phyloP scores from a whole-genome alignment of 2,113 vertebrate species.

The Chascanopsetta lugubris region DNA sequence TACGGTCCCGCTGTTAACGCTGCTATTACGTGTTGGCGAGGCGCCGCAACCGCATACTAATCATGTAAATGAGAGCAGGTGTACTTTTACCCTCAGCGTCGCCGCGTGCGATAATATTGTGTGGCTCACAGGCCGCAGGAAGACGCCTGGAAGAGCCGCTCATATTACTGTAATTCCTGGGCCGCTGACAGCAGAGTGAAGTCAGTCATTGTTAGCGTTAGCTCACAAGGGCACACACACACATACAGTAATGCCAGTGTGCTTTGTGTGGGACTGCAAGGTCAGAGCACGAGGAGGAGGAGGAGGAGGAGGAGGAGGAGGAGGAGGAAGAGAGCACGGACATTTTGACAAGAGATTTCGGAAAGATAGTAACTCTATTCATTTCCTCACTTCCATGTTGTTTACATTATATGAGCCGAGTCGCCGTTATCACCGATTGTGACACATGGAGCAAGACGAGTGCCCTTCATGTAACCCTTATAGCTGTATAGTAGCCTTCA shows the following conservation, averaged over 20 bases:
- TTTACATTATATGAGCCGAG: background rate
- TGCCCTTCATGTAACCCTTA: no score
- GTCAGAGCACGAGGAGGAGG: background rate
- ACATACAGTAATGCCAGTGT: no score
- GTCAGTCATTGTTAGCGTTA: constrained; percentile 4
- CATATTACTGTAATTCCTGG: constrained; percentile 6
- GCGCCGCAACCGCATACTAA: constrained; percentile 1
- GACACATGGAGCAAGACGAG: no score
- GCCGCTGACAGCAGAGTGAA: constrained; percentile 13
- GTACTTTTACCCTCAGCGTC: background rate
- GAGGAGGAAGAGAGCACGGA: background rate
- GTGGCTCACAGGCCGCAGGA: background rate
- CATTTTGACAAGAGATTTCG: background rate
- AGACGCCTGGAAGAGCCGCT: background rate
- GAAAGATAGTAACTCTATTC: background rate
- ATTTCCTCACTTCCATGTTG: background rate
- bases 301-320: no score
- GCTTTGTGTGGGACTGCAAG: background rate
- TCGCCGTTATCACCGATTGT: no score
- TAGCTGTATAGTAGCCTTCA: no score
- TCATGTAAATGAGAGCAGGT: constrained; percentile 36
- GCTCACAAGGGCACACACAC: background rate
- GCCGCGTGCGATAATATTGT: background rate
- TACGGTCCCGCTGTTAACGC: no score
- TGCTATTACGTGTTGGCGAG: no score